Conservation (phyloP, 1,140 invertebrate species). For the Lordiphosa mommai region DNA sequence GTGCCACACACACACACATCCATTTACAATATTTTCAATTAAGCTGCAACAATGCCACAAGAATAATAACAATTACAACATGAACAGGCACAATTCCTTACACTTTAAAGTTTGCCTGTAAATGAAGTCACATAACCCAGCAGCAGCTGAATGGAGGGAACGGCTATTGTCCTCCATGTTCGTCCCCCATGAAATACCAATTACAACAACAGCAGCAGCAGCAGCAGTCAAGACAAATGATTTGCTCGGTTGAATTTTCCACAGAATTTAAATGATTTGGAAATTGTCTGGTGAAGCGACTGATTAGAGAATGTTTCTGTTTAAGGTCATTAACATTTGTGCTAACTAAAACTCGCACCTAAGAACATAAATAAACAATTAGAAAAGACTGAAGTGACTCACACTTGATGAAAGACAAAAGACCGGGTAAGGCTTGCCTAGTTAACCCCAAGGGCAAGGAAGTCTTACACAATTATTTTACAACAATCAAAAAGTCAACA, state of each 20-base stretch:
- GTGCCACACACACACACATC: slow-evolving; percentile 22
- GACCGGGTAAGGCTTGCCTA: not conserved
- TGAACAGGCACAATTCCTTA: slow-evolving; percentile 20
- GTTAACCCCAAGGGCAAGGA: no score
- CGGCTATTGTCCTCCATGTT: no score
- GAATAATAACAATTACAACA: slow-evolving; percentile 74
- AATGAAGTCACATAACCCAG: slow-evolving; percentile 6
- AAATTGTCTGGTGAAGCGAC: not conserved
- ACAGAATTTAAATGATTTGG: slow-evolving; percentile 7
- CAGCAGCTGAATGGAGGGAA: not conserved
- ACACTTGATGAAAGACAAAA: slow-evolving; percentile 18
- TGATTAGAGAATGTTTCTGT: slow-evolving; percentile 22
- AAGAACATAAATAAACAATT: slow-evolving; percentile 54
- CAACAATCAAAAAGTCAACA: slow-evolving; percentile 44
- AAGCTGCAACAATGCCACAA: slow-evolving; percentile 67
- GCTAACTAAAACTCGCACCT: slow-evolving; percentile 5
- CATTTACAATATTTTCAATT: slow-evolving; percentile 74
- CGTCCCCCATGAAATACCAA: no score
- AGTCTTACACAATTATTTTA: no score
- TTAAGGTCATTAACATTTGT: slow-evolving; percentile 46
- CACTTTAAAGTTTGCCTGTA: slow-evolving; percentile 27
- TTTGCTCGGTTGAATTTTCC: slow-evolving; percentile 15
- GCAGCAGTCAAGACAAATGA: slow-evolving; percentile 23
- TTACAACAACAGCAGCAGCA: no score
- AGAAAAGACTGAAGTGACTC: slow-evolving; percentile 14